Base-by-base conservation (phyloP, 2,888 invertebrate species). In the Tetrapedia diversipes region DNA sequence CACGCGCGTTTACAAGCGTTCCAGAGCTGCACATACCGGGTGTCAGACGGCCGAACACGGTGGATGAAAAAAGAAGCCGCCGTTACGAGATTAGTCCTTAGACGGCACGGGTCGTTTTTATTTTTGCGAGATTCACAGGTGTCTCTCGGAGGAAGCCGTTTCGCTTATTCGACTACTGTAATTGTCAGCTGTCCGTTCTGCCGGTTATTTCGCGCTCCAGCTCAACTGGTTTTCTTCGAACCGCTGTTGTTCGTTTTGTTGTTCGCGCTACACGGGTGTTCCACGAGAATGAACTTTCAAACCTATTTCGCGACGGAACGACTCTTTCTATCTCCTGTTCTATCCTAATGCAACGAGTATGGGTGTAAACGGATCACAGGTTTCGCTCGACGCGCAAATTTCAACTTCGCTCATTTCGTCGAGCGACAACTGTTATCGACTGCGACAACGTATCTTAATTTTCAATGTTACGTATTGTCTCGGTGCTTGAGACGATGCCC, bases 1-100 rank as follows among this genome's bases (percentile, higher is more conserved):
- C 77, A 80, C 75, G 81, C 77, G n/a, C 71, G 71, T 70, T 79
- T 72, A 76, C 78, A 66, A 73, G 76, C 75, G 71, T 77, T 67
- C 78, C 53, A 34, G 77, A 54, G 34, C 49, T 54, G 57, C 63
- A 54, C 74, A 51, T 68, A 79, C 68, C 75, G 71, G 71, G 75
- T 80, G 79, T 70, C 70, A 43, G 39, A 49, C 69, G 34, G 37
- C 47, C 53, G 74, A 41, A n/a, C 71, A 45, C 24, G 22, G 61
- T 43, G n/a, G n/a, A n/a, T n/a, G 59, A 68, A 78, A 78, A 71
- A 70, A 65, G 39, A 49, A 49, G 47, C 45, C 51, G 67, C 66
- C 49, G 77, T 59, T 78, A 67, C 78, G 71, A 71, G 71, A 79
- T 79, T 72, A 78, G 63, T 67, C 78, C 78, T 71, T 78, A 78